A percentile compares a stretch with the other conserved stretches of the same genome.
phyloP scores from a whole-genome alignment of 2,113 vertebrate species.

The Coptodon rendalli region DNA sequence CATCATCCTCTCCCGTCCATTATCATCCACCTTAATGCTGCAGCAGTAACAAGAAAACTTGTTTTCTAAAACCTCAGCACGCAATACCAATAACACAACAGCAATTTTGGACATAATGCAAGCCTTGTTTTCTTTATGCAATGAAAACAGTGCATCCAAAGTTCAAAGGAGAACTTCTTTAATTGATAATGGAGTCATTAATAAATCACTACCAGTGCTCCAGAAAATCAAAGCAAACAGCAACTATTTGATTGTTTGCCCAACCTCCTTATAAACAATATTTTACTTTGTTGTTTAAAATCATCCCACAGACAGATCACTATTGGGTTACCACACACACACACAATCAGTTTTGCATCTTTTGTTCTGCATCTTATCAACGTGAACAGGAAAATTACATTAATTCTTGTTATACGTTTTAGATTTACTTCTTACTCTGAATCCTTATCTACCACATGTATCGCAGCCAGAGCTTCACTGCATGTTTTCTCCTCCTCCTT shows the following conservation, averaged over 20 bases:
- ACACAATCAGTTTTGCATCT: background rate
- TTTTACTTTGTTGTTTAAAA: background rate
- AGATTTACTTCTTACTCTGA: background rate
- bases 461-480: fast-evolving
- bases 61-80: background rate
- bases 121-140: background rate
- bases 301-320: background rate
- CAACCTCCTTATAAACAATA: background rate
- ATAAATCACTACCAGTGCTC: conserved; percentile 13
- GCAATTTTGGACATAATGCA: background rate
- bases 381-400: background rate
- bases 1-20: background rate
- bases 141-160: background rate
- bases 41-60: background rate
- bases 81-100: background rate
- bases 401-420: background rate
- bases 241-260: background rate
- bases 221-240: conserved; percentile 14
- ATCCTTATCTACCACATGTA: background rate
- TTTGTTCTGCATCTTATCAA: background rate
- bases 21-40: background rate
- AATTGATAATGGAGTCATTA: conserved; percentile 28
- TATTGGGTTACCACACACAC: background rate
- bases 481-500: background rate
- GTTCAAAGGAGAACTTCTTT: conserved; percentile 20